Base-by-base conservation (phyloP, 2,797 vertebrate species). In the Coregonus suidteri region DNA sequence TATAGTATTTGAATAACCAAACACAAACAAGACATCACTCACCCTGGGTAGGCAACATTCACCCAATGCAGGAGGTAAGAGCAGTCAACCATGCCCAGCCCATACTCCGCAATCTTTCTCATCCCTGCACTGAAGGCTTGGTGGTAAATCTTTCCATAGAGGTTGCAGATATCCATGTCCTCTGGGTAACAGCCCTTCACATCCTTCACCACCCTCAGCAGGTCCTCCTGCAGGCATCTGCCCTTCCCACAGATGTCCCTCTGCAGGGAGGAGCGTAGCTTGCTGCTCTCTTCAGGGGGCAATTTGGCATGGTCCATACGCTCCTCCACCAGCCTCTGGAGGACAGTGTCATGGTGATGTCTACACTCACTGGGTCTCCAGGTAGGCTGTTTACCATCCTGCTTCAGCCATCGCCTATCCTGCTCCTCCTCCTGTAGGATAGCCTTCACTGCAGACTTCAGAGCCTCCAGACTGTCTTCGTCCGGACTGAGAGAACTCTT, bases 11-110 rank as follows among this genome's bases (percentile, higher is more conserved):
- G 1, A 78, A 31, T 15, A 30, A 9, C 7, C 31, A 56, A 47
- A 73, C 30, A 73, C 3, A 4, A 69, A 35, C 41, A 9, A 56
- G 0, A 37, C 0, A 64, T 66, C 16, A 88, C 96, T 96, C 88
- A 99, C 98, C 90, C 89, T 75, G 96, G 96, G 83, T 98, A 99
- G 35, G 90, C 59, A 13, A 91, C 89, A 54, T 96, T 92, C 70
- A 95, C 94, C 97, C 96, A 98, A 3, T 47, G 79, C 79, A 99
- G 94, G 7, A 99, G 81, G 54, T 92, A 89, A 0, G 76, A 79
- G 76, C 88, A 83, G 86, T 99, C 96, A 0, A 89, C 87, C 25
- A 93, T 86, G 11, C 83, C 93, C 68, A 98, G 90, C 34, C 77
- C 92, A 72, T 90, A 96, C n/a, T 96, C 92, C 4, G 91, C 84